Base-by-base conservation (phyloP, 2,888 invertebrate species). In the Drosophila lutescens region DNA sequence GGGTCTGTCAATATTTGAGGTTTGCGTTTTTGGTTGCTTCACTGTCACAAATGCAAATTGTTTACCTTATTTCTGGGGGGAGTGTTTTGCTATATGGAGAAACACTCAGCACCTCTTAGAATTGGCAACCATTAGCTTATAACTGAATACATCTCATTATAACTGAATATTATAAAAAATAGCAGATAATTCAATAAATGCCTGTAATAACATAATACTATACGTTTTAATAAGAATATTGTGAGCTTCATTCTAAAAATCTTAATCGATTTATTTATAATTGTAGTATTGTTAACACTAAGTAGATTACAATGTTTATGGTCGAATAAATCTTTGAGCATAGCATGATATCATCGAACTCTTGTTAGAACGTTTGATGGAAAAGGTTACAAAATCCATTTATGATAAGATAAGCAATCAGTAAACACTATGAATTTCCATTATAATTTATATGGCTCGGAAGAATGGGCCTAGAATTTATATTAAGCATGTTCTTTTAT, bases 351-450 rank as follows among this genome's bases (percentile, higher is more conserved):
- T 32, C 13, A 36, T 2, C 6, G 10, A 26, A 4, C 26, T 12
- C 12, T 9, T 30, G 2, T 10, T 20, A 20, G 20, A 20, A 8
- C 7, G 8, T 30, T 12, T 20, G 4, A 9, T 10, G 2, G 32
- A 40, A 12, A n/a, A 20, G 12, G 20, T 62, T 58, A 62, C 47
- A 41, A 41, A 62, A 47, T 10, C 10, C 10, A 17, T 10, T 32
- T 23, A 10, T 5, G 62, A 58, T 62, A n/a, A 62, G 62, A 62
- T 62, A 59, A 26, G 9, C 4, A 41, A 10, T 17, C 1, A 12
- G 15, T 17, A 41, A 12, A 7, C 38, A 57, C 30, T 46, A 32
- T 38, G 32, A 46, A 20, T 32, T 47, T 15, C 23, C 40, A 20
- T 4, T 0, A n/a, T 51, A 15, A 32, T 32, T 58, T n/a, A 41